These are phyloP conservation scores for Campoletis sonorensis DNA, from an alignment of 1,140 invertebrate species.

Conservation along the genomic window DNA sequence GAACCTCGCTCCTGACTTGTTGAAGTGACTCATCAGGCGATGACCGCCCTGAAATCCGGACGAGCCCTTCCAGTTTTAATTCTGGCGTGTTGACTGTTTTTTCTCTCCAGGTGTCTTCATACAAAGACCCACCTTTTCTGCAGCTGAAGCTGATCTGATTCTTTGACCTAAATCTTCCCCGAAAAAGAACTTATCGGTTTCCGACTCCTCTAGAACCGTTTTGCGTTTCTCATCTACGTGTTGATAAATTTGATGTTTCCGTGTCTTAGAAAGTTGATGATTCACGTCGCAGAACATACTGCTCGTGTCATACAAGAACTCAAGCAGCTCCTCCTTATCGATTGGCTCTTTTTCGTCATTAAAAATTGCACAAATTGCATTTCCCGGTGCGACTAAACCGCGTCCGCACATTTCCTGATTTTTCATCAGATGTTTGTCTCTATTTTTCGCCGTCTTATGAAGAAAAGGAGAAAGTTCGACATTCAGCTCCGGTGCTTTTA, in stretches of 20 bases:
- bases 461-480: conserved; percentile 29
- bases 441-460: conserved; percentile 38
- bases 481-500: conserved; percentile 46
- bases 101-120: conserved; percentile 39
- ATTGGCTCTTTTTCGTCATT: conserved; percentile 20
- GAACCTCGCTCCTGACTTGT: no score
- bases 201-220: conserved; percentile 45
- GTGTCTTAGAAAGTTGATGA: conserved; percentile 42
- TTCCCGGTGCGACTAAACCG: conserved; percentile 32
- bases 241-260: conserved; percentile 48
- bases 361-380: conserved; percentile 27
- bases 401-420: conserved; percentile 38
- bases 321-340: conserved; percentile 25
- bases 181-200: conserved; percentile 46
- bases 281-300: conserved; percentile 45
- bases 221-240: conserved; percentile 48
- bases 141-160: conserved; percentile 46
- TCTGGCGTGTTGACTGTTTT: not conserved
- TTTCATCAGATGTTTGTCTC: conserved; percentile 43
- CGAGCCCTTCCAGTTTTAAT: conserved; percentile 53
- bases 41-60: no score
- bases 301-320: conserved; percentile 48
- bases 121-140: conserved; percentile 49
- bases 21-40: no score
- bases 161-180: conserved; percentile 43